Evolutionary conservation across 2,797 vertebrate species (phyloP).

Genomic region (Poeciliopsis gracilis): DNA sequence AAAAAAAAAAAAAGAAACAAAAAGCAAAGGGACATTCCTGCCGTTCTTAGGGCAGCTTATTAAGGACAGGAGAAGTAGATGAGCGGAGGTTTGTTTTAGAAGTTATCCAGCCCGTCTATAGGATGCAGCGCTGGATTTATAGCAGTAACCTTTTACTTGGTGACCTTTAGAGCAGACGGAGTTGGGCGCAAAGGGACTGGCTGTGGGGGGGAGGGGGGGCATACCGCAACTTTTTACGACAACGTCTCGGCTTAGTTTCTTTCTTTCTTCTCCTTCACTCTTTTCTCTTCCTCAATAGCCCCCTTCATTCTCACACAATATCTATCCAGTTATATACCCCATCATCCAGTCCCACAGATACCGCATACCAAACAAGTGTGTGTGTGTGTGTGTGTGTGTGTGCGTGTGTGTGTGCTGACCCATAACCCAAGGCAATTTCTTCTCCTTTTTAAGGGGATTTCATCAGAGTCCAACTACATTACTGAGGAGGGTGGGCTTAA

Average conservation of each 20-base stretch:
- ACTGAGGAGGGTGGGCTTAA: conserved; percentile 81
- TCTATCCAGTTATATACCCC: conserved; percentile 34
- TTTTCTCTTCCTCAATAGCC: conserved; percentile 42
- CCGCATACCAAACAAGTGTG: conserved; percentile 41
- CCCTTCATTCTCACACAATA: conserved; percentile 8
- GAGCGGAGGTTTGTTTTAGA: conserved; percentile 45
- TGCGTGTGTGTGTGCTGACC: conserved; percentile 70
- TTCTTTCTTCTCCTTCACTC: conserved; percentile 42
- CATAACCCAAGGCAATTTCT: conserved; percentile 83
- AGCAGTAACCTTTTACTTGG: conserved; percentile 72
- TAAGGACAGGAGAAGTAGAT: conserved; percentile 36
- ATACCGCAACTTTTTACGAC: conserved; percentile 47
- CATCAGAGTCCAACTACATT: conserved; percentile 83
- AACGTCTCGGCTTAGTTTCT: conserved; percentile 50
- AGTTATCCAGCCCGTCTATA: conserved; percentile 65
- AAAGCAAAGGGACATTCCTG: conserved; percentile 32
- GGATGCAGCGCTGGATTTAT: conserved; percentile 71
- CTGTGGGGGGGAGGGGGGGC: conserved; percentile 30
- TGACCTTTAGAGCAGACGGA: conserved; percentile 76
- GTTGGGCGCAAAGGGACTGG: conserved; percentile 36
- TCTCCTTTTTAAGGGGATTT: conserved; percentile 83
- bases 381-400: conserved; percentile 41
- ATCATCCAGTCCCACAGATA: conserved; percentile 24
- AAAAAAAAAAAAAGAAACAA: too few species aligned
- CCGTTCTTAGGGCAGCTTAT: conserved; percentile 47